Base-by-base conservation (phyloP, 2,888 invertebrate species). In the Augochlorella aurata region DNA sequence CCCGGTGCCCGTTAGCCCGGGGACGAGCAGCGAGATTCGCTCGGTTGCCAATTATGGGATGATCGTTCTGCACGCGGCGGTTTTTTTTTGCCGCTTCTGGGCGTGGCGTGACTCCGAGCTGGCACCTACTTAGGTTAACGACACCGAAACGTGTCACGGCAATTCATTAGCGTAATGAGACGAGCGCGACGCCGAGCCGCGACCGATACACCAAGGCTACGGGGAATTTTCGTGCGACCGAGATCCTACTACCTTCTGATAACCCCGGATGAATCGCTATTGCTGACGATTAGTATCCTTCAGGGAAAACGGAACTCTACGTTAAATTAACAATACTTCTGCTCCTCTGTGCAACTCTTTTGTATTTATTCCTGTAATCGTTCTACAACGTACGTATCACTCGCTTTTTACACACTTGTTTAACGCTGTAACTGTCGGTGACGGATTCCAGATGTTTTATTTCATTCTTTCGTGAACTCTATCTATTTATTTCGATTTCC, bases 71-170 rank as follows among this genome's bases (percentile, higher is more conserved):
- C 68, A 82, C 74, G 79, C 63, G 1, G 66, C 63, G 18, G 18
- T n/a, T 76, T 45, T 76, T 69, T 72, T 44, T 77, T 67, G 74
- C 70, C 73, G 50, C 69, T 81, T 67, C 82, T 83, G 79, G 87
- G 87, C 80, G 88, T 88, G 87, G 84, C 82, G 69, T 80, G 83
- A 78, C 79, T 83, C 73, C 66, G 74, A 81, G 71, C 82, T 86
- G 85, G 85, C 87, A 88, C 79, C 81, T 83, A 87, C 88, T 84
- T 88, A 84, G 91, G 91, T 91, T 92, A 90, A 92, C 89, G 91
- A 93, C 92, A 92, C 88, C 85, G 82, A 93, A 92, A 90, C 88
- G 88, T 92, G 92, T 93, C 92, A 93, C 85, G 92, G 92, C 87
- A 88, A 92, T 90, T 91, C 90, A 91, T 92, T 90, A 90, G 87